Percentiles rank a stretch among this genome's conserved stretches.
These are phyloP conservation scores for Ichneumon xanthorius DNA, from an alignment of 2,888 invertebrate genomes.

Conservation along the genomic window DNA sequence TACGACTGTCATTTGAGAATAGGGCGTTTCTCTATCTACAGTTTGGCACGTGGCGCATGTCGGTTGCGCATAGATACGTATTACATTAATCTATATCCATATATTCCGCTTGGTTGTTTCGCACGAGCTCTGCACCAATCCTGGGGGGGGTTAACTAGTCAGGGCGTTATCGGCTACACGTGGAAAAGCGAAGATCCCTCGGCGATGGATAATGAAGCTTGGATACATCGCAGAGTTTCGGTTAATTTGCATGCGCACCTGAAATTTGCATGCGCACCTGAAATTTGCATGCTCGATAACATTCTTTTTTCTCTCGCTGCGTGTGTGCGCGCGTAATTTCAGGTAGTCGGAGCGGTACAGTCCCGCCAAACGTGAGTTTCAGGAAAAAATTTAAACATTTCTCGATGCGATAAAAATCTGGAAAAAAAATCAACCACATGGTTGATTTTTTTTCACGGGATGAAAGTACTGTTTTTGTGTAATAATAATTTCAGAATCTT, in stretches of 20 bases:
- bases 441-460: too few species aligned
- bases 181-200: background rate
- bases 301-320: too few species aligned
- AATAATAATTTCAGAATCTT: too few species aligned
- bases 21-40: constrained; percentile 13
- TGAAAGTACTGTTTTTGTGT: too few species aligned
- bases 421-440: too few species aligned
- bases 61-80: background rate
- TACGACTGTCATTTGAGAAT: constrained; percentile 11
- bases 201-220: background rate
- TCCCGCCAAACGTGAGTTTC: too few species aligned
- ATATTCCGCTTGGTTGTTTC: background rate
- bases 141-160: background rate
- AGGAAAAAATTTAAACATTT: too few species aligned
- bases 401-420: too few species aligned
- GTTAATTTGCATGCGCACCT: background rate
- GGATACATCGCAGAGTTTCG: background rate
- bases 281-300: too few species aligned
- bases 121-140: constrained; percentile 8
- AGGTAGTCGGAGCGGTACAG: too few species aligned
- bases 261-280: background rate
- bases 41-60: constrained; percentile 23
- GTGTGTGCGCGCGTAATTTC: too few species aligned
- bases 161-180: background rate
- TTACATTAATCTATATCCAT: background rate